These are phyloP conservation scores for Phalacrocorax aristotelis DNA, from an alignment of 2,113 vertebrate species.

Conservation along the genomic window DNA sequence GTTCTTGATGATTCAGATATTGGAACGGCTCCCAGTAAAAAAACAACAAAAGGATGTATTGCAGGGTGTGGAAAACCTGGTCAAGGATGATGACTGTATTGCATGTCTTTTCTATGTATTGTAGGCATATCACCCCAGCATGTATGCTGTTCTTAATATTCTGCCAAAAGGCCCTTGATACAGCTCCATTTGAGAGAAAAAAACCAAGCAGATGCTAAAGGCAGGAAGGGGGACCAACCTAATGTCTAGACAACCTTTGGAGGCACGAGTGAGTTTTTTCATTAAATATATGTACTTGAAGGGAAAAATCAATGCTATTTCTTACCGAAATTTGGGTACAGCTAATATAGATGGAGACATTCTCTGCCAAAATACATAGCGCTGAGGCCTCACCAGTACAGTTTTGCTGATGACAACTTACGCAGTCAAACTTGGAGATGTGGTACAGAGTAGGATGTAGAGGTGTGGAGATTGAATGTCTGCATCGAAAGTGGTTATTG, in stretches of 20 bases:
- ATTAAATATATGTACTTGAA: not conserved
- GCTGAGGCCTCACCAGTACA: not conserved
- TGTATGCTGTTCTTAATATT: not conserved
- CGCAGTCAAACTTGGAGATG: not conserved
- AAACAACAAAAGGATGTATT: not conserved
- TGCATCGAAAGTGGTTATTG: not conserved
- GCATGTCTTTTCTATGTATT: not conserved
- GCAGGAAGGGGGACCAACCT: not conserved
- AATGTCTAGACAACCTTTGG: not conserved
- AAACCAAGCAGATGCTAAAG: not conserved
- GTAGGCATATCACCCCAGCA: not conserved
- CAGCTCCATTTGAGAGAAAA: not conserved
- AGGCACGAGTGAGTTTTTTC: not conserved
- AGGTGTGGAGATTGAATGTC: not conserved
- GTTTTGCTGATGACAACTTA: not conserved
- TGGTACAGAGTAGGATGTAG: not conserved
- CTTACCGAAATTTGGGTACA: not conserved
- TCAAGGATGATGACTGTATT: not conserved
- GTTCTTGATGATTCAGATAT: slow-evolving; percentile 7
- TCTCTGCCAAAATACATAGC: not conserved
- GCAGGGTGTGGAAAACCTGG: not conserved
- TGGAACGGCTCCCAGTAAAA: not conserved
- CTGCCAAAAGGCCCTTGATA: not conserved
- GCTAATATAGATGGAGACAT: not conserved
- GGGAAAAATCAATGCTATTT: not conserved